Evolutionary conservation across 2,888 invertebrate species (phyloP).

Genomic region (Yponomeuta malinellus): DNA sequence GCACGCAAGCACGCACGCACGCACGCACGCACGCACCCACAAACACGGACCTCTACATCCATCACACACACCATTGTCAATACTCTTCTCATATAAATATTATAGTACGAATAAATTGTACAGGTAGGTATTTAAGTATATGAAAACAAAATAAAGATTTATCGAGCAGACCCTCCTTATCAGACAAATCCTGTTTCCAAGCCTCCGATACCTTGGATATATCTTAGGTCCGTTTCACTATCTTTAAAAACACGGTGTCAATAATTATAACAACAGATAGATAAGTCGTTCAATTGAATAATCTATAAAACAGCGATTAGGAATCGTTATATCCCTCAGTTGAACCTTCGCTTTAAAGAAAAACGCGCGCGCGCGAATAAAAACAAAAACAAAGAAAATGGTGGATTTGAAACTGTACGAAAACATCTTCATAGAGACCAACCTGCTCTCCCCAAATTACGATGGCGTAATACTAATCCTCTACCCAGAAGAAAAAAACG

Average conservation of each 20-base stretch:
- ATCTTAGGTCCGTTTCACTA: background rate
- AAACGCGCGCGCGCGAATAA: background rate
- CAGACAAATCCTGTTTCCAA: background rate
- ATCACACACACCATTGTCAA: too few species aligned
- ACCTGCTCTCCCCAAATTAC: conserved; percentile 67
- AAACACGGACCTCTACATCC: too few species aligned
- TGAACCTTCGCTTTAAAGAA: background rate
- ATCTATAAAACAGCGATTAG: background rate
- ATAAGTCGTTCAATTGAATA: background rate
- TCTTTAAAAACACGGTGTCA: background rate
- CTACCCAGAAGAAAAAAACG: conserved; percentile 66
- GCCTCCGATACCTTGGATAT: background rate
- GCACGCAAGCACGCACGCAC: too few species aligned
- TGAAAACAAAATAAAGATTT: background rate
- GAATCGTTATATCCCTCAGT: background rate
- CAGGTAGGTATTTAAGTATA: too few species aligned
- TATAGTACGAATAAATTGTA: too few species aligned
- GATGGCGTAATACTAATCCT: conserved; percentile 79
- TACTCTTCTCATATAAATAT: too few species aligned
- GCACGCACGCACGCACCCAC: too few species aligned
- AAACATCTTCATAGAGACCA: conserved; percentile 63
- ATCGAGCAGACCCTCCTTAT: background rate
- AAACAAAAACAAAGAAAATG: conserved; percentile 18
- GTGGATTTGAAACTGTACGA: conserved; percentile 47
- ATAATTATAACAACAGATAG: background rate